Evolutionary conservation across 2,113 vertebrate species (phyloP).

Genomic region (Gymnorhina tibicen): DNA sequence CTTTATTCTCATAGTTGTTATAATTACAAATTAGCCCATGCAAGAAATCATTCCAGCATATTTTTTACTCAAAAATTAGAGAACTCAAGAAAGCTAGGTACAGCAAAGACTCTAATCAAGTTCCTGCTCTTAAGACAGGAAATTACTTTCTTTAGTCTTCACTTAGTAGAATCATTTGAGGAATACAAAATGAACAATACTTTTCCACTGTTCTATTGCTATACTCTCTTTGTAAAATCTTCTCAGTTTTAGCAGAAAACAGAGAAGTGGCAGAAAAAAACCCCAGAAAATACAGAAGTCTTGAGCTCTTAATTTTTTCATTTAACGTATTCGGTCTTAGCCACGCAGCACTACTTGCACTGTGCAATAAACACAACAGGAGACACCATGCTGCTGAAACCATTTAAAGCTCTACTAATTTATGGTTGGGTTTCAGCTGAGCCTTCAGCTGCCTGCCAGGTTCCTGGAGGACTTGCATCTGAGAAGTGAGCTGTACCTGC

Average conservation of each 20-base stretch:
- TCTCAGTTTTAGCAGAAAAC: background rate
- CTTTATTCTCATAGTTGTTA: background rate
- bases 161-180: background rate
- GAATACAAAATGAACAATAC: background rate
- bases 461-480: background rate
- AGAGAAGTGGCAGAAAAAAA: background rate
- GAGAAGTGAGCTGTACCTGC: background rate
- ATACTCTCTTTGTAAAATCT: background rate
- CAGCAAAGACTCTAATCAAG: background rate
- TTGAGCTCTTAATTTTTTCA: background rate
- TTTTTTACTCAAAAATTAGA: constrained; percentile 1
- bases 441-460: background rate
- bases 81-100: background rate
- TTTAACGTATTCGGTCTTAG: background rate
- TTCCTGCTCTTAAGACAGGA: background rate
- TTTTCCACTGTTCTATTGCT: background rate
- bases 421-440: background rate
- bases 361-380: background rate
- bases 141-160: background rate
- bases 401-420: background rate
- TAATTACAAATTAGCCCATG: background rate
- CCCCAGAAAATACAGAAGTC: background rate
- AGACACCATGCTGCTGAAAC: background rate
- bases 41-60: background rate
- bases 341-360: background rate